These are phyloP conservation scores for Bombus affinis DNA, from an alignment of 1,140 invertebrate species.

Conservation along the genomic window DNA sequence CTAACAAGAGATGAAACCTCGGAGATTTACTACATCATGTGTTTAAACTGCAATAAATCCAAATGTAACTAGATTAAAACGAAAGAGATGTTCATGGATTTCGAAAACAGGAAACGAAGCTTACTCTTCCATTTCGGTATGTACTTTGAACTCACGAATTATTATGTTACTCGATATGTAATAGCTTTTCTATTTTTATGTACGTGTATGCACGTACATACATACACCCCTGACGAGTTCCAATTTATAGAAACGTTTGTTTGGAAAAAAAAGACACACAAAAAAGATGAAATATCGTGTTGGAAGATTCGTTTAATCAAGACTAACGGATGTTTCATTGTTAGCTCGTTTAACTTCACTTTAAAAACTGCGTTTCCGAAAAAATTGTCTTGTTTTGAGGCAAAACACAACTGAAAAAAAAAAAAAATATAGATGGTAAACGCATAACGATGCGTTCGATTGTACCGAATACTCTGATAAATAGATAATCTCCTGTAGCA, in stretches of 20 bases:
- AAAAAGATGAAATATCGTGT: background rate
- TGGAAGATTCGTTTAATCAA: slow-evolving; percentile 21
- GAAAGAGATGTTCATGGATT: background rate
- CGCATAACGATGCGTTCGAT: slow-evolving; percentile 3
- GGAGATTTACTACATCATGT: background rate
- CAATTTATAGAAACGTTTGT: slow-evolving; percentile 1
- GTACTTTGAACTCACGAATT: background rate
- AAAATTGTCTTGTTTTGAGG: background rate
- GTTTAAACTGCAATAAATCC: background rate
- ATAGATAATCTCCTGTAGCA: background rate
- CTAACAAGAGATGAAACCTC: no score
- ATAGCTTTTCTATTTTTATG: background rate
- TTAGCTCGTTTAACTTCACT: background rate
- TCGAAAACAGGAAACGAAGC: background rate
- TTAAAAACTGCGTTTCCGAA: slow-evolving; percentile 2
- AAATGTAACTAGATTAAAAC: background rate
- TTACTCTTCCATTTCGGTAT: background rate
- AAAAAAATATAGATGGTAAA: background rate
- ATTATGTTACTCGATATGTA: background rate
- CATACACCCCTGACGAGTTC: background rate
- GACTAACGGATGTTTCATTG: slow-evolving; percentile 8
- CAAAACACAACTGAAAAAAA: background rate
- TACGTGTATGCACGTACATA: background rate
- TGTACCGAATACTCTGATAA: background rate
- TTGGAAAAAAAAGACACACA: background rate